phyloP scores from a whole-genome alignment of 1,140 invertebrate species.

The Muscidifurax raptorellus region DNA sequence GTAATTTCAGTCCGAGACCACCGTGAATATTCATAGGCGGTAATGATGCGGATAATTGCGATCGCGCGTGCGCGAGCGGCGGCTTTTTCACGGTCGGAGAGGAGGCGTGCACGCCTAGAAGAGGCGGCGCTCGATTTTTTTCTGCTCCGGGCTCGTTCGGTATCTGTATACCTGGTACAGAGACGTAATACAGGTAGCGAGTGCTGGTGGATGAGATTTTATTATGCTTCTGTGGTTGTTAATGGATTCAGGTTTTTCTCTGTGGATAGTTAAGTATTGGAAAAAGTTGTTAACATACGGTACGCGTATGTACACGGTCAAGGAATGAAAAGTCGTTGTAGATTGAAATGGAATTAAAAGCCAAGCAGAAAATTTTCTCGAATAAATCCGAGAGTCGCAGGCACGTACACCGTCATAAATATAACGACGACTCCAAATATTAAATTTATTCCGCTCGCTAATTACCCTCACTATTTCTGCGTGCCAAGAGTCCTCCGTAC shows the following conservation, averaged over 20 bases:
- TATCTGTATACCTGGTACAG: too few species aligned
- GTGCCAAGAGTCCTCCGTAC: not conserved
- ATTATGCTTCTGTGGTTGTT: not conserved
- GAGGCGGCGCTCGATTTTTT: constrained; percentile 23
- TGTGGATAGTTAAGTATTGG: not conserved
- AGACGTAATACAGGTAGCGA: constrained; percentile 5
- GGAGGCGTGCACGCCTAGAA: constrained; percentile 24
- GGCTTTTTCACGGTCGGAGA: not conserved
- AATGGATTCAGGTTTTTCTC: not conserved
- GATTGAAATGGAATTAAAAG: not conserved
- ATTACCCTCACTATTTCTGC: constrained; percentile 24
- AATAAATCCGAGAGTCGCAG: not conserved
- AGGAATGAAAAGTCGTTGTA: not conserved
- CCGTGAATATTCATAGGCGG: constrained; percentile 64
- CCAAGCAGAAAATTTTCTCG: not conserved
- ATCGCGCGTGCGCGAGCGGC: constrained; percentile 36
- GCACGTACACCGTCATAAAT: not conserved
- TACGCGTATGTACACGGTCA: not conserved
- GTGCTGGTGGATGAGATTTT: not conserved
- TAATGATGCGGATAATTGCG: constrained; percentile 64
- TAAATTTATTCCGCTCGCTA: constrained; percentile 24
- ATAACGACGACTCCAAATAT: not conserved
- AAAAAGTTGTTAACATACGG: not conserved
- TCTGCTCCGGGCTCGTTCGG: not conserved
- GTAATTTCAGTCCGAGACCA: constrained; percentile 40